Evolutionary conservation across 2,797 vertebrate species (phyloP), one percentile per base, ranked within the genome.

Genomic region (Carapus acus): DNA sequence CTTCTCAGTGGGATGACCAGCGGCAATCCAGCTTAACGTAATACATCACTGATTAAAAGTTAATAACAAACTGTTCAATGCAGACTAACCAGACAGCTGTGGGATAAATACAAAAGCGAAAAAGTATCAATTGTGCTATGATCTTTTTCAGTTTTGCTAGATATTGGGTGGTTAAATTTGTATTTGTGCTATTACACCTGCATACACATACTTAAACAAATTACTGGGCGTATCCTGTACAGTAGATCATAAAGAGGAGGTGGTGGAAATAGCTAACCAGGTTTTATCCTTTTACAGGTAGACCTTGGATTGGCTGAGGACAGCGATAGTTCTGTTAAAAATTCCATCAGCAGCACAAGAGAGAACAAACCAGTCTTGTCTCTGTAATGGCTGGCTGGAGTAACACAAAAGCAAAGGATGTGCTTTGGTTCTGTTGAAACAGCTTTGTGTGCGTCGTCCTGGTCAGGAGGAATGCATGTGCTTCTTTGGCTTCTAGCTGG

Each of bases 31-130:
- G 38, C 61, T 47, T 36, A 27, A 60, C 27, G 49, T 59, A 83
- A 86, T 86, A 83, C 68, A 74, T 86, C 58, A 86, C 74, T 58
- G 7, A 82, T 84, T 83, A 69, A 39, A 71, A 45, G 81, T 83
- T 83, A 83, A 82, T 79, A 39, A 64, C 34, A 36, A 82, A 81
- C 71, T 34, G 19, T 57, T 47, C 29, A 7, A 46, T 31, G 40
- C n/a, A 52, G 45, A 51, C 43, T 43, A 57, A 58, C 36, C 44
- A 18, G 27, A 20, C 16, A 17, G 39, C 45, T 31, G 22, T 23
- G 34, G 47, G 27, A 16, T 23, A 48, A 43, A 62, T 24, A 14
- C 8, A 46, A 4, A 62, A 4, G 31, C 18, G 27, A 37, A 43
- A 21, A 50, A 33, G 38, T 43, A 38, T 33, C n/a, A n/a, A n/a